Evolutionary conservation across 2,888 invertebrate species (phyloP).

Genomic region (Heliconius ismenius): DNA sequence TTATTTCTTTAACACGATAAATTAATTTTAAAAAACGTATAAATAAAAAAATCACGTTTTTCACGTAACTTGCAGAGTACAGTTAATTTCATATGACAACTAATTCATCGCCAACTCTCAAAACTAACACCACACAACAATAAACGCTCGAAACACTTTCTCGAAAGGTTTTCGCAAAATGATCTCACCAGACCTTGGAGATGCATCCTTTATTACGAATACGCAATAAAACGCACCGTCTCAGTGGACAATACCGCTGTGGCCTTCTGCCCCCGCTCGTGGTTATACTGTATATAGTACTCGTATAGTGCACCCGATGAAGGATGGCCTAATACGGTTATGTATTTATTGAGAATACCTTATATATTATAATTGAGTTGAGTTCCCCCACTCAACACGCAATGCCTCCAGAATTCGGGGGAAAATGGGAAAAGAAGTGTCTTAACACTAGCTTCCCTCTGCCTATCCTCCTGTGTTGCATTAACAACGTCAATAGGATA

Average conservation of each 20-base stretch:
- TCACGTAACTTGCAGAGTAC: neutral
- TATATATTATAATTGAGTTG: neutral
- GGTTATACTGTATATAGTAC: constrained; percentile 10
- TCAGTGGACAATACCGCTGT: constrained; percentile 50
- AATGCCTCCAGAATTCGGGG: neutral
- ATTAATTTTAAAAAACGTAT: too few relatives aligned
- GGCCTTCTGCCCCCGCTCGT: constrained; percentile 39
- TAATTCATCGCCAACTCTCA: constrained; percentile 42
- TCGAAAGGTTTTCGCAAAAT: constrained; percentile 57
- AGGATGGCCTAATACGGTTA: constrained; percentile 32
- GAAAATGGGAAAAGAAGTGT: too few relatives aligned
- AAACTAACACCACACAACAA: constrained; percentile 40
- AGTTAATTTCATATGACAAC: neutral
- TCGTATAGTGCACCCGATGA: constrained; percentile 35
- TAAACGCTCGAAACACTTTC: constrained; percentile 56
- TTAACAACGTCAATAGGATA: neutral
- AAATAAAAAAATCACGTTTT: too few relatives aligned
- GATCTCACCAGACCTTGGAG: constrained; percentile 64
- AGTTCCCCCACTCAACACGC: neutral
- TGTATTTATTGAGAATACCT: constrained; percentile 21
- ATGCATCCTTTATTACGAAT: constrained; percentile 52
- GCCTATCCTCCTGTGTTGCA: too few relatives aligned
- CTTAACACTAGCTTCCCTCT: too few relatives aligned
- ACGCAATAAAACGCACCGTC: constrained; percentile 55
- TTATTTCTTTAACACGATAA: too few relatives aligned